phyloP scores from a whole-genome alignment of 2,113 vertebrate species.

The Pyxicephalus adspersus region DNA sequence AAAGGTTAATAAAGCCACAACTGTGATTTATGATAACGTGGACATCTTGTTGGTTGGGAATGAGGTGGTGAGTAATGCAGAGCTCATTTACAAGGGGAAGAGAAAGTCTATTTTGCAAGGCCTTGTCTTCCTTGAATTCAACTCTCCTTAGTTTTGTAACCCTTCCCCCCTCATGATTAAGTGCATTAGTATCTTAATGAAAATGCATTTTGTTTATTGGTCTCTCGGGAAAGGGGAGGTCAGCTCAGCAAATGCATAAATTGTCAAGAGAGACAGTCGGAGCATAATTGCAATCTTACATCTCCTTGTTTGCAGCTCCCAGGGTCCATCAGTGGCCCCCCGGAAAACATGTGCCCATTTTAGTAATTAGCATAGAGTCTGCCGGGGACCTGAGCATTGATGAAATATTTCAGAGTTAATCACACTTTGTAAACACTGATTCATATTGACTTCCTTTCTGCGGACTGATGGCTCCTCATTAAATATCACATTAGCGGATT shows the following conservation, averaged over 20 bases:
- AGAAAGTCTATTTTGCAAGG: conserved; percentile 56
- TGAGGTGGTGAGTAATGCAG: conserved; percentile 37
- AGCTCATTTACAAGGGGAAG: conserved; percentile 29
- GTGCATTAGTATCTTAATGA: conserved; percentile 86
- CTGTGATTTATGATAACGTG: conserved; percentile 47
- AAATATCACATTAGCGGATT: conserved; percentile 93
- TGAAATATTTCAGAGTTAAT: conserved; percentile 97
- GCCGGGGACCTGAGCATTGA: conserved; percentile 82
- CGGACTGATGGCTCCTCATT: conserved; percentile 96
- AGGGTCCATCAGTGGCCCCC: conserved; percentile 70
- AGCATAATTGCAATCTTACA: conserved; percentile 80
- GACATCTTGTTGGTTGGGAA: conserved; percentile 16
- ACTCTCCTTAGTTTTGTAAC: conserved; percentile 70
- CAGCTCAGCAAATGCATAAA: conserved; percentile 80
- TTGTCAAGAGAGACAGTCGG: conserved; percentile 77
- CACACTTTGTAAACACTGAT: conserved; percentile 98
- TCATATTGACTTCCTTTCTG: conserved; percentile 98
- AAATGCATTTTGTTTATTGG: conserved; percentile 84
- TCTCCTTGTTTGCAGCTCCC: conserved; percentile 69
- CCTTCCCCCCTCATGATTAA: conserved; percentile 79
- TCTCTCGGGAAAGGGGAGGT: conserved; percentile 78
- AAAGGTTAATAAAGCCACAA: conserved; percentile 52
- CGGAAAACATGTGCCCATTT: conserved; percentile 73
- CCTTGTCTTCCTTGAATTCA: conserved; percentile 67
- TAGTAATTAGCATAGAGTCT: conserved; percentile 85